Base-by-base conservation (phyloP, 2,113 vertebrate genomes). In the Holacanthus passer region DNA sequence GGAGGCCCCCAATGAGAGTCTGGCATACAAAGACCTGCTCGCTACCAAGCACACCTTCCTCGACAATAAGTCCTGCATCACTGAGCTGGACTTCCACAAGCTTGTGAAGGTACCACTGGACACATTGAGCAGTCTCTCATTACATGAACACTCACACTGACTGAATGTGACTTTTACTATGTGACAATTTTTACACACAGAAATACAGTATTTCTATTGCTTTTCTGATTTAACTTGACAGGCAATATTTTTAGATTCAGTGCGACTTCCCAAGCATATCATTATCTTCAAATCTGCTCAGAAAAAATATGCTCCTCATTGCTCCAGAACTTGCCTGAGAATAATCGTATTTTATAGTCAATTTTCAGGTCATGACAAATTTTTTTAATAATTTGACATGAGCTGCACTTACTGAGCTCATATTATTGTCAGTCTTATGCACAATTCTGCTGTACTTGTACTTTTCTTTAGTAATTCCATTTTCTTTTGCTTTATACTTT, bases 21-120 rank as follows among this genome's bases (percentile, higher is more conserved):
- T 12, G 41, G 94, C 94, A n/a, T 94, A 96, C 73, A 0, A 59
- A 14, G 6, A 88, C 2, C 91, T 97, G 79, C 83, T 85, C 1
- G 45, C 43, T 1, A 83, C 86, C 48, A 94, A 92, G 22, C 62
- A 83, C 2, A 41, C 32, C 47, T 97, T 98, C 90, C 94, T 97
- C 16, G 20, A 14, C 16, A 91, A 90, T 59, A 94, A 97, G 85
- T 90, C 87, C 0, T 97, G 97, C 14, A 94, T 98, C 76, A 92
- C 58, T 2, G 83, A 91, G 11, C 67, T 79, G 22, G 87, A 83
- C 9, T 95, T 98, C 84, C 85, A 91, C 24, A 19, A 58, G 2
- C 92, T 98, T 72, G 90, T 97, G 43, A 78, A 96, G 96, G 97
- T 98, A 92, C 32, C 62, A 16, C 0, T 55, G 32, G 45, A 67